Conservation (phyloP, 1,140 invertebrate genomes). For the Phymastichus coffea region DNA sequence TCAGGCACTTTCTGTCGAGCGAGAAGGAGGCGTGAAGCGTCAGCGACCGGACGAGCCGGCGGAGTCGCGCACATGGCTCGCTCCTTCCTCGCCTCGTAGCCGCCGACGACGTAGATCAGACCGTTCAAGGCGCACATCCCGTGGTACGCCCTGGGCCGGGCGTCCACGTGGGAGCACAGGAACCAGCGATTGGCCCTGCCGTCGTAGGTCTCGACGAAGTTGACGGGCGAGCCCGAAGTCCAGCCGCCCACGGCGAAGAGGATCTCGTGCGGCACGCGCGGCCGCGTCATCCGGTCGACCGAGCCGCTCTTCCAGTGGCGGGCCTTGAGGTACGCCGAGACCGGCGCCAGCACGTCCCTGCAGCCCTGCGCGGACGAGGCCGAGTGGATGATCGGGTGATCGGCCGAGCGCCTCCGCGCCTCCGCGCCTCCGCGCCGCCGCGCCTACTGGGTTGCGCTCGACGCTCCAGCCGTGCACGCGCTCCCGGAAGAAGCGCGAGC, state of each 20-base stretch:
- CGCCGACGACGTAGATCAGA: slow-evolving; percentile 76
- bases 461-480: slow-evolving; percentile 61
- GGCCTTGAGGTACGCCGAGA: slow-evolving; percentile 64
- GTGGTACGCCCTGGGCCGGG: slow-evolving; percentile 71
- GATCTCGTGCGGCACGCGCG: slow-evolving; percentile 69
- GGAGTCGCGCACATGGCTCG: neutral
- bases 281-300: slow-evolving; percentile 52
- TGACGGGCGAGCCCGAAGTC: slow-evolving; percentile 77
- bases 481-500: slow-evolving; percentile 63
- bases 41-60: neutral
- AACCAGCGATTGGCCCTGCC: slow-evolving; percentile 67
- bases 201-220: slow-evolving; percentile 78
- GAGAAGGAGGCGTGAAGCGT: neutral
- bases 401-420: no score
- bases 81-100: slow-evolving; percentile 76
- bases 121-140: slow-evolving; percentile 68
- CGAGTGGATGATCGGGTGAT: no score
- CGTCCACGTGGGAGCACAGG: slow-evolving; percentile 63
- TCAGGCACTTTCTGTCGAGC: slow-evolving; percentile 61
- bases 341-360: slow-evolving; percentile 65
- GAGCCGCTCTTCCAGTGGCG: slow-evolving; percentile 33
- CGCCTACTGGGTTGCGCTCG: slow-evolving; percentile 2
- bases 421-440: neutral
- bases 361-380: slow-evolving; percentile 56
- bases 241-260: slow-evolving; percentile 77